phyloP scores from a whole-genome alignment of 2,113 vertebrate species.

The Bambusicola thoracicus region DNA sequence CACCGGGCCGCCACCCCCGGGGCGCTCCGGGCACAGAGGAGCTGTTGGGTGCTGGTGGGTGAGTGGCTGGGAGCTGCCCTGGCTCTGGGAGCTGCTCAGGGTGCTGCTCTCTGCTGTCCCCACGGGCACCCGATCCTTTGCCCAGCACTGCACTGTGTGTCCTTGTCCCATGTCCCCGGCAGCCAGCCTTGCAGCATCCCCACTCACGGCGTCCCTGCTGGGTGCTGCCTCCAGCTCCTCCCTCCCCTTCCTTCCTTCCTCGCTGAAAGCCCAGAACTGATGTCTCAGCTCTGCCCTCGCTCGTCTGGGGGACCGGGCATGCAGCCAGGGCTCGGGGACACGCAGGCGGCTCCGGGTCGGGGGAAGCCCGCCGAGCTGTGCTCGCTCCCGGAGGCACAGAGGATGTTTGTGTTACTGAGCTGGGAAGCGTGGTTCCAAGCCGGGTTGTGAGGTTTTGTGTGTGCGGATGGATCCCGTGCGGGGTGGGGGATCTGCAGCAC shows the following conservation, averaged over 20 bases:
- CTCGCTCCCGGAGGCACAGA: not conserved
- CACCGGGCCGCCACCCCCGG: too few species aligned
- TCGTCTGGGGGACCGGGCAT: not conserved
- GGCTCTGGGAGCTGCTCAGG: not conserved
- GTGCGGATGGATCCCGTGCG: not conserved
- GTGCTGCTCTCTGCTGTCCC: not conserved
- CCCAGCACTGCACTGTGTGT: too few species aligned
- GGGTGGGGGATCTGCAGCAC: not conserved
- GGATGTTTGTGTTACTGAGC: not conserved
- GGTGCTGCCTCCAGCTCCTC: not conserved
- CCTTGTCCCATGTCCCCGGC: not conserved
- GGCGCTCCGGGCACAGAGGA: not conserved
- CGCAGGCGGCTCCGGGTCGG: not conserved
- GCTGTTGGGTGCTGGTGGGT: not conserved
- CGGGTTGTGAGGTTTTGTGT: fast-evolving
- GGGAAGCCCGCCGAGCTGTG: fast-evolving
- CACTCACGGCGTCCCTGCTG: not conserved
- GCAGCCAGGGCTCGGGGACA: not conserved
- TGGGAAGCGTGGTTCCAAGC: not conserved
- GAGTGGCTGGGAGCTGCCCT: not conserved
- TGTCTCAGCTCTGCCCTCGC: not conserved
- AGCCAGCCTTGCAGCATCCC: not conserved
- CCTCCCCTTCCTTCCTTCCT: not conserved
- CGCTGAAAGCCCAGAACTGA: not conserved
- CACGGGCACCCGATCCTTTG: fast-evolving